A percentile compares a stretch with the other conserved stretches of the same genome.
These are phyloP conservation scores for Cerceris rybyensis DNA, from an alignment of 2,888 invertebrate species.

Conservation along the genomic window DNA sequence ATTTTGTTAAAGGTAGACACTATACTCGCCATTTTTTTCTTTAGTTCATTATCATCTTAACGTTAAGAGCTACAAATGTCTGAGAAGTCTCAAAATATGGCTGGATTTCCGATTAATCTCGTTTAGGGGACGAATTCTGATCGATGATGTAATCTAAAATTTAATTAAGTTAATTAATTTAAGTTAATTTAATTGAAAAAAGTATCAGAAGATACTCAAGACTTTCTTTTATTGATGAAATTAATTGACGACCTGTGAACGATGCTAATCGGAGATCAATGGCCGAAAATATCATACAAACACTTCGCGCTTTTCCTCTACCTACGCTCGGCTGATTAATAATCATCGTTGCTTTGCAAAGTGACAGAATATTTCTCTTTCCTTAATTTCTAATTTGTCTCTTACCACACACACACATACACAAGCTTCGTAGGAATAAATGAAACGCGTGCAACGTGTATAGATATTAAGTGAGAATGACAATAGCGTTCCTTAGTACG, in stretches of 20 bases:
- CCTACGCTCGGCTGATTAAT: conserved; percentile 1
- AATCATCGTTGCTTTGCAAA: conserved; percentile 6
- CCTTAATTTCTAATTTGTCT: conserved; percentile 21
- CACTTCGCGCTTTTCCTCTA: conserved; percentile 5
- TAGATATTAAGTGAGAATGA: conserved; percentile 22
- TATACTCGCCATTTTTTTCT: conserved; percentile 2
- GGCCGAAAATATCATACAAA: conserved; percentile 42
- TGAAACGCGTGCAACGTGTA: conserved; percentile 46
- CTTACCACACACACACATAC: conserved; percentile 38
- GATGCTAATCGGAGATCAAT: conserved; percentile 40
- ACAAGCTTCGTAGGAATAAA: conserved; percentile 42
- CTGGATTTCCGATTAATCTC: conserved; percentile 36
- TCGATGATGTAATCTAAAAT: no score
- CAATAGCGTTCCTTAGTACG: conserved; percentile 4
- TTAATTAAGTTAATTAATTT: no score
- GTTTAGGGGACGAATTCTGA: conserved; percentile 19
- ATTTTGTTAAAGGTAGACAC: conserved; percentile 3
- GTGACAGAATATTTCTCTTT: conserved; percentile 3
- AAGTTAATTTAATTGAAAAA: no score
- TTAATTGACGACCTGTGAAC: conserved; percentile 20
- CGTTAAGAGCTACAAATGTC: conserved; percentile 7
- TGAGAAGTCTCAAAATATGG: conserved; percentile 36
- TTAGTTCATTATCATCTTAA: conserved; percentile 4
- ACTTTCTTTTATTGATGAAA: no score
- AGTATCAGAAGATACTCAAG: no score